Percentiles rank a stretch among this genome's conserved stretches.
Evolutionary conservation across 2,797 vertebrate genomes (phyloP).

Genomic region (Ptychobarbus kaznakovi): DNA sequence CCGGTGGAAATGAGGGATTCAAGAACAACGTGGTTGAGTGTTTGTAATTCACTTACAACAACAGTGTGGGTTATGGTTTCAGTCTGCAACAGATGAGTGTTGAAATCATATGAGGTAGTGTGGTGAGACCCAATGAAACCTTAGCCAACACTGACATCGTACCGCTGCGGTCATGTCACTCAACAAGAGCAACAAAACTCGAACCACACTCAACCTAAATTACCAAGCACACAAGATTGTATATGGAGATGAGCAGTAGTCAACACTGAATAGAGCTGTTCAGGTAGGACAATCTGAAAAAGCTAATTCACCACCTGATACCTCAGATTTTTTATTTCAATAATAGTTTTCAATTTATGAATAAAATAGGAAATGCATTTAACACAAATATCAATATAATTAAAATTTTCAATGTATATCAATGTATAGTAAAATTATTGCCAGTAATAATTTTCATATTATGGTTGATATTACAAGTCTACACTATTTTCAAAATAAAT

Average conservation of each 20-base stretch:
- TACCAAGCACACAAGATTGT: conserved; percentile 6
- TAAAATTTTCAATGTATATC: too few species aligned
- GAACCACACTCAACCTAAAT: conserved; percentile 18
- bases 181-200: conserved; percentile 19
- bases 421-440: neutral
- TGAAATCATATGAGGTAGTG: conserved; percentile 59
- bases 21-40: neutral
- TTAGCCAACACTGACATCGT: neutral
- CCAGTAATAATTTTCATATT: neutral
- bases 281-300: neutral
- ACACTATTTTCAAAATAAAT: neutral
- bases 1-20: conserved; percentile 55
- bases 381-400: neutral
- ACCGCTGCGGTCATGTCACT: neutral
- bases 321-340: neutral
- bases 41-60: conserved; percentile 23
- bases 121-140: conserved; percentile 57
- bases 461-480: neutral
- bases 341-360: neutral
- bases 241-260: neutral
- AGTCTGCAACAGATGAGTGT: conserved; percentile 63
- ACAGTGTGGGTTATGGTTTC: conserved; percentile 32
- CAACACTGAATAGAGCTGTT: neutral
- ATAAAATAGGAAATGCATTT: neutral
- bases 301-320: too few species aligned